Evolutionary conservation across 1,140 invertebrate species (phyloP).

Genomic region (Pemphigus obesinymphae): DNA sequence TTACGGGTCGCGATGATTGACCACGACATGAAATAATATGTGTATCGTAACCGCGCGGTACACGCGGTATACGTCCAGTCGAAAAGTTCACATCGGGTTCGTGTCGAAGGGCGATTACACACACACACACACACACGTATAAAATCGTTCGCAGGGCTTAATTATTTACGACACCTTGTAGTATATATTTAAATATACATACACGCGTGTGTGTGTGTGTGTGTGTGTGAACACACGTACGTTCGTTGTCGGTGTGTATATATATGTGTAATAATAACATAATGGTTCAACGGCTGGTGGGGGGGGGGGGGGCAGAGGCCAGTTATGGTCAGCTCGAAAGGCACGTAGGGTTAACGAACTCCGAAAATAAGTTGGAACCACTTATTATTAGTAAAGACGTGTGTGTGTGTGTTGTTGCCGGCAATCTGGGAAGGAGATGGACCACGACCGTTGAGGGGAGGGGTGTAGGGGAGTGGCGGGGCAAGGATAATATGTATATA

Average conservation of each 20-base stretch:
- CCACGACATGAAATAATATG: no score
- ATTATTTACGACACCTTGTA: not conserved
- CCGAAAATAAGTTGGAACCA: conserved; percentile 41
- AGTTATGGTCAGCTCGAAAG: conserved; percentile 40
- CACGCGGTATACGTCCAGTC: no score
- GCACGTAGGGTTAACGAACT: conserved; percentile 39
- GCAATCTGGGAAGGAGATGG: not conserved
- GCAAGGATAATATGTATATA: no score
- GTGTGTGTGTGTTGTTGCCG: not conserved
- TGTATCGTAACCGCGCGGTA: no score
- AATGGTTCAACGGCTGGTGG: conserved; percentile 19
- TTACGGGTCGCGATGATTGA: no score
- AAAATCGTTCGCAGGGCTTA: not conserved
- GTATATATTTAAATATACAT: no score
- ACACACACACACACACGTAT: no score
- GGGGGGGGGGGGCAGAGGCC: conserved; percentile 36
- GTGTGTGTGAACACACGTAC: not conserved
- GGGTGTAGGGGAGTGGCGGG: not conserved
- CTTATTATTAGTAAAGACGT: conserved; percentile 3
- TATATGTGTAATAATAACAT: not conserved
- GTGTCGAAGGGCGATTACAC: no score
- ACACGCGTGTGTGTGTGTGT: not conserved
- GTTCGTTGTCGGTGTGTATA: conserved; percentile 1
- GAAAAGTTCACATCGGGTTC: no score
- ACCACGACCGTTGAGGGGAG: not conserved